Evolutionary conservation across 2,797 vertebrate genomes (phyloP).

Genomic region (Staurois parvus): DNA sequence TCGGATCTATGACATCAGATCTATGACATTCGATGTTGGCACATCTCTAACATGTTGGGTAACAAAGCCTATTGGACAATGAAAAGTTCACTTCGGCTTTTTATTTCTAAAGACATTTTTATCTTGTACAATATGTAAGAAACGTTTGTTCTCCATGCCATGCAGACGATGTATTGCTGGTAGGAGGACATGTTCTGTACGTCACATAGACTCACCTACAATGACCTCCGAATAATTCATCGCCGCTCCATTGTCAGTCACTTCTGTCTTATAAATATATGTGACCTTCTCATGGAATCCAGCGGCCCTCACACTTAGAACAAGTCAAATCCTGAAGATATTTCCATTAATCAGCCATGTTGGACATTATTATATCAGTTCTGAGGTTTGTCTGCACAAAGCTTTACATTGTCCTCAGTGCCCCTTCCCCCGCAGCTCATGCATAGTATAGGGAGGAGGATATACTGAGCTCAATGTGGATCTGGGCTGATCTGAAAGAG

Average conservation of each 20-base stretch:
- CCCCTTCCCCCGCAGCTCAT: not conserved
- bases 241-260: not conserved
- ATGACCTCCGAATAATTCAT: not conserved
- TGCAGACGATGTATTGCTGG: not conserved
- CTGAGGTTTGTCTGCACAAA: not conserved
- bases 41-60: too few relatives aligned
- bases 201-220: not conserved
- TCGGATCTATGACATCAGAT: too few relatives aligned
- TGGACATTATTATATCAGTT: not conserved
- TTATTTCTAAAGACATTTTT: too few relatives aligned
- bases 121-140: too few relatives aligned
- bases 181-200: not conserved
- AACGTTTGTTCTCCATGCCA: not conserved
- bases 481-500: not conserved
- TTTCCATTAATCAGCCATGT: not conserved
- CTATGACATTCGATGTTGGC: too few relatives aligned
- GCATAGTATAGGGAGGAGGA: not conserved
- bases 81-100: too few relatives aligned
- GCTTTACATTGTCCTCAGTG: not conserved
- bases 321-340: not conserved
- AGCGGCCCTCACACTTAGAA: not conserved
- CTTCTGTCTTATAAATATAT: not conserved
- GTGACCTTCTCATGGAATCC: not conserved
- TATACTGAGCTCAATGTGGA: not conserved
- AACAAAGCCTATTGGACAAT: too few relatives aligned